A percentile compares a stretch with the other conserved stretches of the same genome.
Evolutionary conservation across 37 sponge, comb jelly and placozoan species (phyloP).

Genomic region (Spongilla lacustris): DNA sequence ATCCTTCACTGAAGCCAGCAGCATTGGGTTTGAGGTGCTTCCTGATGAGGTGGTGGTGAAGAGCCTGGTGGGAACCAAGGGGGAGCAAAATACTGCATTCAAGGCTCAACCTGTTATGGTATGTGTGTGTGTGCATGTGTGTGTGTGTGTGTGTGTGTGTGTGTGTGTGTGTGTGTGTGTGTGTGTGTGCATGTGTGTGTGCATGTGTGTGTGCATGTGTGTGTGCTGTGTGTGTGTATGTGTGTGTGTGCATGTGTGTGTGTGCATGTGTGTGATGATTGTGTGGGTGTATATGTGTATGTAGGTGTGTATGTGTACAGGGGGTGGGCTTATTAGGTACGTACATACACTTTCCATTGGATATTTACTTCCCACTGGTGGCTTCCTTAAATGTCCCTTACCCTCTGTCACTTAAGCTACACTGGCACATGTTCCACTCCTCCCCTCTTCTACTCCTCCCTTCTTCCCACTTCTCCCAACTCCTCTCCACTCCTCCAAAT

Average conservation of each 20-base stretch:
- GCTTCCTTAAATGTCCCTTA: no score
- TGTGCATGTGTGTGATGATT: neutral
- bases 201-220: neutral
- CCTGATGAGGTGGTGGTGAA: slow-evolving; percentile 63
- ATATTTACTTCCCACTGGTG: no score
- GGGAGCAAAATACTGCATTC: slow-evolving; percentile 4
- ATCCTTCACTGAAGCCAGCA: slow-evolving; percentile 54
- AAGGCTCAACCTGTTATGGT: slow-evolving; percentile 21
- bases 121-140: neutral
- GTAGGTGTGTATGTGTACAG: neutral
- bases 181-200: neutral
- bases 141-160: neutral
- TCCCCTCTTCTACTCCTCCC: no score
- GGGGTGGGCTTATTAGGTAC: no score
- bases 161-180: slow-evolving; percentile 20
- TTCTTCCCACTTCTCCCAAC: no score
- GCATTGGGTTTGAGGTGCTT: slow-evolving; percentile 64
- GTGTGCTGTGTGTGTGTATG: slow-evolving; percentile 16
- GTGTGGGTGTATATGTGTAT: neutral
- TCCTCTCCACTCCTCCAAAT: no score
- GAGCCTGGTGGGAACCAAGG: slow-evolving; percentile 5
- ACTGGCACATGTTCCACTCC: no score
- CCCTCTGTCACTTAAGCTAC: no score
- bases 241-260: slow-evolving; percentile 3
- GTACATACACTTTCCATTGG: no score